Percentiles rank a stretch among this genome's conserved stretches.
phyloP scores from a whole-genome alignment of 1,140 invertebrate species.

The Saccostrea cuccullata region DNA sequence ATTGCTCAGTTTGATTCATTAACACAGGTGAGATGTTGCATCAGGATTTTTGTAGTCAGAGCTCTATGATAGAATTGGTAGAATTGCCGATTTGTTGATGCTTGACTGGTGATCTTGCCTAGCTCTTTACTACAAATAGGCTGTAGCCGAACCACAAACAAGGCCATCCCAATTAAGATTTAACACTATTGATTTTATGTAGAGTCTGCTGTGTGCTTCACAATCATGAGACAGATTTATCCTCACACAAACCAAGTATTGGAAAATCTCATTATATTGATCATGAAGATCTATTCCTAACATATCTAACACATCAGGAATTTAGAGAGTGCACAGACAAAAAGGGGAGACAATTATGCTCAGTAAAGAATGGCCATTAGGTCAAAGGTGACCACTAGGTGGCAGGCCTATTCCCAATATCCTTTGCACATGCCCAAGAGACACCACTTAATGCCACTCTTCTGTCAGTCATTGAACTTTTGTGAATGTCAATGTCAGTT shows the following conservation, averaged over 20 bases:
- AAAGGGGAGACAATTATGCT: conserved; percentile 5
- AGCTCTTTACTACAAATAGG: not conserved
- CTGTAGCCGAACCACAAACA: not conserved
- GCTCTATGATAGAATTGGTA: not conserved
- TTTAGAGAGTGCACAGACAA: conserved; percentile 15
- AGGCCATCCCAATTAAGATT: conserved; percentile 33
- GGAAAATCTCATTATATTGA: conserved; percentile 30
- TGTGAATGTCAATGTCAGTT: conserved; percentile 5
- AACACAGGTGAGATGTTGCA: no score
- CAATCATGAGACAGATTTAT: conserved; percentile 18
- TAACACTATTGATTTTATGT: conserved; percentile 28
- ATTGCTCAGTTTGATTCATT: no score
- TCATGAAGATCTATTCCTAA: conserved; percentile 28
- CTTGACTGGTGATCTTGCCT: not conserved
- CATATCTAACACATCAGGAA: conserved; percentile 39
- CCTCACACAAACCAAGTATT: conserved; percentile 35
- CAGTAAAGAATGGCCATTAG: not conserved
- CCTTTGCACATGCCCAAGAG: conserved; percentile 54
- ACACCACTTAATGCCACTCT: not conserved
- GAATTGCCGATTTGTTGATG: not conserved
- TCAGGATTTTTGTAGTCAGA: no score
- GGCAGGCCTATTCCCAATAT: conserved; percentile 46
- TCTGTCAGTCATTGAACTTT: conserved; percentile 13
- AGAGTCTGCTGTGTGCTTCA: conserved; percentile 27
- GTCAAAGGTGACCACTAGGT: conserved; percentile 50